Evolutionary conservation across 2,797 vertebrate genomes (phyloP), one percentile per base, ranked within the genome.

Genomic region (Huso huso): DNA sequence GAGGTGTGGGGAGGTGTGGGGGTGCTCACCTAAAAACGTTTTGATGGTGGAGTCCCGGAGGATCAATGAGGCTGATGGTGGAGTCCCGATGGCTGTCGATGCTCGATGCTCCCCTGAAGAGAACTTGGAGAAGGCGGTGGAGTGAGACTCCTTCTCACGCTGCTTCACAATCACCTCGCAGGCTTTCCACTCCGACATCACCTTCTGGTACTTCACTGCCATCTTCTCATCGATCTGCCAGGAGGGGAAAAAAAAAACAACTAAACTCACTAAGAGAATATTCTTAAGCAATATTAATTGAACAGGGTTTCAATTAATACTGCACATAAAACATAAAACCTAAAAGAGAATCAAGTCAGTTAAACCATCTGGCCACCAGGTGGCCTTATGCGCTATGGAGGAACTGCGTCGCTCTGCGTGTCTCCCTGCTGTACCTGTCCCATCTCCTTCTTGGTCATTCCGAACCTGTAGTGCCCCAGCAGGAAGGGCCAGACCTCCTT

Each of bases 401-500:
- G 63, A 66, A 48, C 11, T 13, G 50, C 4, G 62, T 12, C 4
- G 23, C 23, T 63, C 10, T n/a, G 10, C 59, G 55, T 57, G 61
- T 15, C 11, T 64, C 15, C 59, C 37, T 8, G 1, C 10, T 4
- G 64, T 80, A 98, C 95, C 91, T 91, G 89, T 9, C 88, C 87
- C 92, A 93, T 97, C 76, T 97, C 93, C 76, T 97, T 97, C 73
- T 95, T 97, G 78, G 80, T 87, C 94, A 96, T 96, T 72, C 96
- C 96, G 5, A 98, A 98, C 82, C 91, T 95, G 78, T 99, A 98
- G 84, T 99, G 96, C 4, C 96, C 95, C n/a, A 99, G 76, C 53
- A 98, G 84, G 77, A 97, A 99, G 0, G 96, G 96, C 96, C 96
- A 99, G 3, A 99, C 94, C 15, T 98, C 94, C 82, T 95, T 97